Percentiles rank a stretch among this genome's conserved stretches.
Conservation (phyloP, 1,140 invertebrate species). For the Apis laboriosa region DNA sequence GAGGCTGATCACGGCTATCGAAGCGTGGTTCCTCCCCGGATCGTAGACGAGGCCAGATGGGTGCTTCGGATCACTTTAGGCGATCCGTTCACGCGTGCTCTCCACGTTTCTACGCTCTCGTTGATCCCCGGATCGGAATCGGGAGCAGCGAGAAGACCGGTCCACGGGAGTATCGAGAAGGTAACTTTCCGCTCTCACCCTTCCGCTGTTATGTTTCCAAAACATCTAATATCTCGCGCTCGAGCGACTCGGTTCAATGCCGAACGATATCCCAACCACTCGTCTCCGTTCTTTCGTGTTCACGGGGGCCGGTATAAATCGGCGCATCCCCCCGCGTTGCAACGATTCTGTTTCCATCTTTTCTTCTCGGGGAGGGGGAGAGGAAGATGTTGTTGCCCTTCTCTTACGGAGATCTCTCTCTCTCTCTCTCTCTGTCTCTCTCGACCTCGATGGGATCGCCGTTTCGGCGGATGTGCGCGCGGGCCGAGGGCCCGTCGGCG, state of each 20-base stretch:
- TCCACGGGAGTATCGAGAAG: slow-evolving; percentile 20
- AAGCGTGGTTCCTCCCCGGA: slow-evolving; percentile 46
- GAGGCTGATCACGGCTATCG: slow-evolving; percentile 10
- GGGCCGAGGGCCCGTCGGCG: slow-evolving; percentile 23
- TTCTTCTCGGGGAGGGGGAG: background rate
- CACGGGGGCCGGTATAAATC: slow-evolving; percentile 38
- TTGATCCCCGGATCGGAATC: slow-evolving; percentile 11
- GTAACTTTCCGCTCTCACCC: slow-evolving; percentile 61
- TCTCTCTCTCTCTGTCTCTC: background rate
- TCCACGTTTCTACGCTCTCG: slow-evolving; percentile 9
- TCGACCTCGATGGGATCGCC: background rate
- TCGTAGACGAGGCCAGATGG: slow-evolving; percentile 49
- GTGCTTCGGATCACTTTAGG: slow-evolving; percentile 17
- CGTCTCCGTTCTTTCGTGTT: slow-evolving; percentile 6
- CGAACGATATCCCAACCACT: slow-evolving; percentile 53
- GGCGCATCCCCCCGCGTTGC: slow-evolving; percentile 46
- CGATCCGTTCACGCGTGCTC: slow-evolving; percentile 49
- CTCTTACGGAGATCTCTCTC: too few relatives aligned
- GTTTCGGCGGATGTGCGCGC: slow-evolving; percentile 12
- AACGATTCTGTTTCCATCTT: slow-evolving; percentile 62
- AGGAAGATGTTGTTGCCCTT: too few relatives aligned
- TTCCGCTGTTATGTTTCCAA: slow-evolving; percentile 66
- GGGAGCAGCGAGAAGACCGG: slow-evolving; percentile 7
- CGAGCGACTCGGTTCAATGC: slow-evolving; percentile 67
- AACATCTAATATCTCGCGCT: slow-evolving; percentile 73